Evolutionary conservation across 2,113 vertebrate genomes (phyloP).

Genomic region (Chaetura pelagica): DNA sequence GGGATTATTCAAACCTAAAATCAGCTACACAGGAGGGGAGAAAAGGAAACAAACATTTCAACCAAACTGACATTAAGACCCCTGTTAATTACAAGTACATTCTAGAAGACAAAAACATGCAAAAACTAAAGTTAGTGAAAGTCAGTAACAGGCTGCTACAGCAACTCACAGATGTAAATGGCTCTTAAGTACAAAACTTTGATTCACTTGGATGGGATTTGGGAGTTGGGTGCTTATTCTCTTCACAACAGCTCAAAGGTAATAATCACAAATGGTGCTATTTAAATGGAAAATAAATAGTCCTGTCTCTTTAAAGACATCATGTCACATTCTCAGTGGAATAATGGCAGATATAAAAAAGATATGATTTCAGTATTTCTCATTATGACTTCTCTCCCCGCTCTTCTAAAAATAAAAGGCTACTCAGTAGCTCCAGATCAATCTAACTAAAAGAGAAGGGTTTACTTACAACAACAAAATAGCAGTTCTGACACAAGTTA

Average conservation of each 20-base stretch:
- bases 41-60: neutral
- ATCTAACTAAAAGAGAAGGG: constrained; percentile 64
- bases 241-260: constrained; percentile 1
- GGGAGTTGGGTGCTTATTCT: constrained; percentile 33
- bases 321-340: constrained; percentile 27
- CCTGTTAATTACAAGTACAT: neutral
- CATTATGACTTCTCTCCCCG: constrained; percentile 57
- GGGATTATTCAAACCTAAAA: neutral
- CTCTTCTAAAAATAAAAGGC: constrained; percentile 55
- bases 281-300: constrained; percentile 68
- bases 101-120: neutral
- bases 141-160: constrained; percentile 26
- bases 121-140: neutral
- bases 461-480: constrained; percentile 52
- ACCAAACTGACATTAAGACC: neutral
- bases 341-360: constrained; percentile 62
- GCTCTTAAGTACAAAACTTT: constrained; percentile 27
- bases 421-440: constrained; percentile 59
- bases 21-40: neutral
- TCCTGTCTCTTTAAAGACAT: constrained; percentile 61
- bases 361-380: constrained; percentile 66
- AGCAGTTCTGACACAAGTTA: constrained; percentile 64
- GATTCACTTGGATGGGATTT: constrained; percentile 47
- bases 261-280: constrained; percentile 51
- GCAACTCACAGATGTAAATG: constrained; percentile 16